Conservation (phyloP, 2,797 vertebrate genomes). For the Apogon hyalosoma region DNA sequence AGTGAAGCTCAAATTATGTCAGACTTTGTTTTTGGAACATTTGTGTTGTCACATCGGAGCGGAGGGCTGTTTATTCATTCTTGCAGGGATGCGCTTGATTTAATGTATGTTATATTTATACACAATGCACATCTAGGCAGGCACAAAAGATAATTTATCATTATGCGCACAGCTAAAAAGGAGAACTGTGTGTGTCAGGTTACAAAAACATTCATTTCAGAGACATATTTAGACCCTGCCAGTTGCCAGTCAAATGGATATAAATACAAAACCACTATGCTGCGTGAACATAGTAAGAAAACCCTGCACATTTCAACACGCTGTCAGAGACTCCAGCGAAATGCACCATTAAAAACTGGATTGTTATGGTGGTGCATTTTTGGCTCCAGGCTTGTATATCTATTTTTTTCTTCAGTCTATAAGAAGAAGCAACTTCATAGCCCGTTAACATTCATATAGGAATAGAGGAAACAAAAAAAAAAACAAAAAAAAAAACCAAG, state of each 20-base stretch:
- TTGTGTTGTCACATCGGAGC: conserved; percentile 11
- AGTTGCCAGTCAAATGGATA: conserved; percentile 21
- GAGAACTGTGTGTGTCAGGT: background rate
- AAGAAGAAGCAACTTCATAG: conserved; percentile 24
- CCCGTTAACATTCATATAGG: conserved; percentile 12
- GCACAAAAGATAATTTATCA: conserved; percentile 15
- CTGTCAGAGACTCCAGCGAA: background rate
- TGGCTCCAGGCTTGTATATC: background rate
- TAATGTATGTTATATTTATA: conserved; percentile 30
- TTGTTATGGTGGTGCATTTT: background rate
- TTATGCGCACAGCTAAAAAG: background rate
- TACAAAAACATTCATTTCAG: background rate
- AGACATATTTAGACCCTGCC: conserved; percentile 8
- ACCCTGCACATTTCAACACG: background rate
- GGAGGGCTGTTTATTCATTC: background rate
- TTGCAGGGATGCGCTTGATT: background rate
- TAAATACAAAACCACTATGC: conserved; percentile 14
- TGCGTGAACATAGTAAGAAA: background rate
- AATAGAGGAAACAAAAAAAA: background rate
- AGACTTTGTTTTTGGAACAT: conserved; percentile 8
- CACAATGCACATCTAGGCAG: conserved; percentile 1
- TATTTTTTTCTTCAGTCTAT: conserved; percentile 1
- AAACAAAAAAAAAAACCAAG: background rate
- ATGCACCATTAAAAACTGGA: background rate
- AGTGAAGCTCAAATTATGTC: conserved; percentile 21